Base-by-base conservation (phyloP, 2,888 invertebrate genomes). In the Alcis repandata region DNA sequence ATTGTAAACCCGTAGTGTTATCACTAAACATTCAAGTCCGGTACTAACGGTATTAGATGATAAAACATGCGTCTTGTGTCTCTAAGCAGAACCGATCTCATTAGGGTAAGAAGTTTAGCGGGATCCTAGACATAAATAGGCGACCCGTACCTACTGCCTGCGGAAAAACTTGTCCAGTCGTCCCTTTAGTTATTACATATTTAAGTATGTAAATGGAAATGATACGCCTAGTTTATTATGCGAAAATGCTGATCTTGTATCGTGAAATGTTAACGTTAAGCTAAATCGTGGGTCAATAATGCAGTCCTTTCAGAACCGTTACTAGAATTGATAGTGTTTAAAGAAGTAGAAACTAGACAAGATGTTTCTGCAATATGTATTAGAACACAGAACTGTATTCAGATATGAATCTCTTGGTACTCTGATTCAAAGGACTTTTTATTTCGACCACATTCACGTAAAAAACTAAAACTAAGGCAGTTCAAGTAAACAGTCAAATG, bases 21-120 rank as follows among this genome's bases (percentile, higher is more conserved):
- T 41, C 43, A 8, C n/a, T 9, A 40, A 4, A 36, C 9, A 20
- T 22, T 36, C 32, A 15, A 36, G 52, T 43, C 52, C 45, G 36
- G 48, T 61, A 27, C 22, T 86, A 87, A 86, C 85, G 84, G 84
- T 80, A 78, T 78, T 60, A 56, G 13, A 36, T 27, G 2, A 27
- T 27, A 27, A 27, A 27, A 27, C 6, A 27, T 33, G 27, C 22
- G 17, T 20, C 43, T 43, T 19, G 10, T 43, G 27, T 61, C 33
- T 1, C 11, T 58, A 43, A 70, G 71, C 66, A 73, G 76, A 77
- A 75, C 75, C 77, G 72, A 76, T 74, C 68, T 76, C 72, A 78
- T 78, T 73, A 77, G 68, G 63, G 63, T 71, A 69, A 72, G 70
- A 70, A 66, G 68, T 53, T 59, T 40, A 58, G 40, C 51, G 15